Conservation (phyloP, 2,113 vertebrate genomes). For the Pavo muticus region DNA sequence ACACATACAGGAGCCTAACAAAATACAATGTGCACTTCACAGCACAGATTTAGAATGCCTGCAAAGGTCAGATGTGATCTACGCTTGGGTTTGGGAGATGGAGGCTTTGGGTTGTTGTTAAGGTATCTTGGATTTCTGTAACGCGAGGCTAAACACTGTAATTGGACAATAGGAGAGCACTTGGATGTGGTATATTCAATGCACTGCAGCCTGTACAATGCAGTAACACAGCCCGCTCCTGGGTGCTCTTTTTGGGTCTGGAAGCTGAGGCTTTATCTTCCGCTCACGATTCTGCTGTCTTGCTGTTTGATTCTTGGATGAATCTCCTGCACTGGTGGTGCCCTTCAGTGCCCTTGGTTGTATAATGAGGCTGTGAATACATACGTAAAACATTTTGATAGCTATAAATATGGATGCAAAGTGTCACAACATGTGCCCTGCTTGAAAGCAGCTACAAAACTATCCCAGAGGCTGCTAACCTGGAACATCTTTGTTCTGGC, state of each 20-base stretch:
- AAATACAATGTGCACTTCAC: slow-evolving; percentile 57
- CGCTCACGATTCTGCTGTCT: not conserved
- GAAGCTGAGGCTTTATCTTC: not conserved
- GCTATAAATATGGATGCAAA: not conserved
- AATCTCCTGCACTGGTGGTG: not conserved
- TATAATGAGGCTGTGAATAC: not conserved
- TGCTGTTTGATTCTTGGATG: not conserved
- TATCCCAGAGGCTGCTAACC: not conserved
- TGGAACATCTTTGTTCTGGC: not conserved
- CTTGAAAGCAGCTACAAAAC: not conserved
- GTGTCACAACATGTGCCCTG: not conserved
- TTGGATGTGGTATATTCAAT: not conserved
- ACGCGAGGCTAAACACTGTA: not conserved
- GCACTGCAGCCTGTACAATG: not conserved
- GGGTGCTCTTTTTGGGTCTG: not conserved
- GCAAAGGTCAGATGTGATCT: slow-evolving; percentile 58
- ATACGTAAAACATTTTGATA: not conserved
- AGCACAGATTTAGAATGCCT: not conserved
- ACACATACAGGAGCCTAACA: not conserved
- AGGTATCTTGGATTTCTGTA: not conserved
- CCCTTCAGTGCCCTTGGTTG: slow-evolving; percentile 12
- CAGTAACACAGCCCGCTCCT: not conserved
- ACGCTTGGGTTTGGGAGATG: not conserved
- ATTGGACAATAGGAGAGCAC: not conserved
- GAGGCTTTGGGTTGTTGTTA: not conserved